phyloP scores from a whole-genome alignment of 2,113 vertebrate species.

The Takifugu bimaculatus region DNA sequence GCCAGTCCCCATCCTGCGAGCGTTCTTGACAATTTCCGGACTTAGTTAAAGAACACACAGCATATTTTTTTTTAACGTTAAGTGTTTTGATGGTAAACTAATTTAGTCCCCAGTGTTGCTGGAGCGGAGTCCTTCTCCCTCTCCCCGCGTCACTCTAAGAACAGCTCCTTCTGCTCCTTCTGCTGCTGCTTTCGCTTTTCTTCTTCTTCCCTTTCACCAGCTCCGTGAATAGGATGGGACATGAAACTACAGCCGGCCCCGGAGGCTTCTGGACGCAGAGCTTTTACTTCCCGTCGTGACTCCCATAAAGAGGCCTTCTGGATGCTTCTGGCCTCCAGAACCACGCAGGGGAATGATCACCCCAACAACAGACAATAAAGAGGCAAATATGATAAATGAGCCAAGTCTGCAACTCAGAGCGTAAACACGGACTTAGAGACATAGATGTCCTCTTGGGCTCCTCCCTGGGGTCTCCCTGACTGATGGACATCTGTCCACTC shows the following conservation, averaged over 20 bases:
- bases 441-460: neutral
- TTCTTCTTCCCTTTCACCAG: slow-evolving; percentile 40
- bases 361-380: neutral
- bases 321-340: slow-evolving; percentile 31
- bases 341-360: neutral
- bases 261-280: slow-evolving; percentile 43
- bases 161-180: slow-evolving; percentile 1
- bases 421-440: too few relatives aligned
- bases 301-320: slow-evolving; percentile 55
- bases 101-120: neutral
- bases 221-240: slow-evolving; percentile 48
- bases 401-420: slow-evolving; percentile 16
- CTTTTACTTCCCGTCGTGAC: slow-evolving; percentile 61
- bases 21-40: too few relatives aligned
- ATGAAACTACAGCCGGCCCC: slow-evolving; percentile 48
- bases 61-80: too few relatives aligned
- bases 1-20: too few relatives aligned
- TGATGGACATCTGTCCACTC: slow-evolving; percentile 10
- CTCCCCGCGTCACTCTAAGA: slow-evolving; percentile 10
- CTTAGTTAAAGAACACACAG: too few relatives aligned
- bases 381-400: slow-evolving; percentile 3
- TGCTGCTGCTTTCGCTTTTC: slow-evolving; percentile 33
- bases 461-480: neutral
- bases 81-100: too few relatives aligned
- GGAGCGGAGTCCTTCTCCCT: slow-evolving; percentile 1